These are phyloP conservation scores for Oxygymnocypris stewartii DNA, from an alignment of 2,113 vertebrate species.

Conservation along the genomic window DNA sequence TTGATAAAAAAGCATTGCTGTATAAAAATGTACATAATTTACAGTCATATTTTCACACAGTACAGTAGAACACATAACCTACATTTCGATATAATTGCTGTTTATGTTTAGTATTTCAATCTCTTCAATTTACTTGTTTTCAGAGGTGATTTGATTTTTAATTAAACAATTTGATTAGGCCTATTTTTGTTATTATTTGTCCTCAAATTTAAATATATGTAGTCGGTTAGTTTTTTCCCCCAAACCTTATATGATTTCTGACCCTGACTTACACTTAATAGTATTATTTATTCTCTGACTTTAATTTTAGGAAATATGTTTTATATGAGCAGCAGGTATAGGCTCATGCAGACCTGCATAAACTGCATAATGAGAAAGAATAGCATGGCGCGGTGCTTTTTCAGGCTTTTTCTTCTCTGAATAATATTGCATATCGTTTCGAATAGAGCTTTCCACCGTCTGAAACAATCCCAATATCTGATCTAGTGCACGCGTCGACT, in stretches of 20 bases:
- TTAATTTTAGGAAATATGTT: background rate
- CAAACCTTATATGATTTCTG: background rate
- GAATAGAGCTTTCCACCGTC: conserved; percentile 8
- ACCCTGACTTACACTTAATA: background rate
- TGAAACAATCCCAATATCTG: conserved; percentile 30
- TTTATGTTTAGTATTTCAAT: background rate
- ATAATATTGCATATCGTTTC: background rate
- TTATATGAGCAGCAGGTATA: background rate
- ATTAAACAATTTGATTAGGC: background rate
- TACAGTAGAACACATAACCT: background rate
- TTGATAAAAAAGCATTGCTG: too few relatives aligned
- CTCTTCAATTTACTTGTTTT: background rate
- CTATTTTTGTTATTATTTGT: too few relatives aligned
- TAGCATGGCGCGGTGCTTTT: background rate
- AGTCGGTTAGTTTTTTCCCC: background rate
- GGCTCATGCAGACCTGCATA: background rate
- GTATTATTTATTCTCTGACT: background rate
- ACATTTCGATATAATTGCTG: background rate
- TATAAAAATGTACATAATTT: background rate
- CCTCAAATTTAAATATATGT: background rate
- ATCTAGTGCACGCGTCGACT: conserved; percentile 21
- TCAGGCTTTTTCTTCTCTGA: background rate
- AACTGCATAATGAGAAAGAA: background rate
- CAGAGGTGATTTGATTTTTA: background rate
- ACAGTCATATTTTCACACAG: background rate